Evolutionary conservation across 1,140 invertebrate species (phyloP).

Genomic region (Chrysomallon squamiferum): DNA sequence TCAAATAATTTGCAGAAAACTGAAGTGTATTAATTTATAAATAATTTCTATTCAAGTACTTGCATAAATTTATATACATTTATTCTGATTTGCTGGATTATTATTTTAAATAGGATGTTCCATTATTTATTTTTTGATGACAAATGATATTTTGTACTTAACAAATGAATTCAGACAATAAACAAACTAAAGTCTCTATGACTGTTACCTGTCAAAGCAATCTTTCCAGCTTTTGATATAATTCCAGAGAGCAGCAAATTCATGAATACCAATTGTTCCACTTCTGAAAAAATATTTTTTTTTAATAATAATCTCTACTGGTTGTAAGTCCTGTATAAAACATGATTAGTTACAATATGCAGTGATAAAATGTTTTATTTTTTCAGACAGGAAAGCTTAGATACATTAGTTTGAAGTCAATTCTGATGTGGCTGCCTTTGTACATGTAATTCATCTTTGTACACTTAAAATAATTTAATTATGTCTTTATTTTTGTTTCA

Average conservation of each 20-base stretch:
- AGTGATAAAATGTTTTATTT: background rate
- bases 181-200: too few relatives aligned
- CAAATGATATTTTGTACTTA: too few relatives aligned
- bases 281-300: conserved; percentile 64
- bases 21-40: too few relatives aligned
- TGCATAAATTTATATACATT: too few relatives aligned
- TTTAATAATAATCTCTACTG: background rate
- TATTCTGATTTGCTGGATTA: too few relatives aligned
- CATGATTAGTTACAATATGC: background rate
- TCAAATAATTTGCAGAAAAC: too few relatives aligned
- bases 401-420: too few relatives aligned
- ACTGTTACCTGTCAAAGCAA: conserved; percentile 84
- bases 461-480: background rate
- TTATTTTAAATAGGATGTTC: too few relatives aligned
- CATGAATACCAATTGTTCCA: conserved; percentile 91
- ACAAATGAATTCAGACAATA: too few relatives aligned
- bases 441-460: background rate
- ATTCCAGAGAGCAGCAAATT: conserved; percentile 96
- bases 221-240: conserved; percentile 97
- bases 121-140: too few relatives aligned
- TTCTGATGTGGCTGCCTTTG: background rate
- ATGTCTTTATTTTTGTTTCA: background rate
- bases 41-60: too few relatives aligned
- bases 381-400: background rate
- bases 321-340: background rate